Evolutionary conservation across 2,797 vertebrate genomes (phyloP), one percentile per base, ranked within the genome.

Genomic region (Novumbra hubbsi): DNA sequence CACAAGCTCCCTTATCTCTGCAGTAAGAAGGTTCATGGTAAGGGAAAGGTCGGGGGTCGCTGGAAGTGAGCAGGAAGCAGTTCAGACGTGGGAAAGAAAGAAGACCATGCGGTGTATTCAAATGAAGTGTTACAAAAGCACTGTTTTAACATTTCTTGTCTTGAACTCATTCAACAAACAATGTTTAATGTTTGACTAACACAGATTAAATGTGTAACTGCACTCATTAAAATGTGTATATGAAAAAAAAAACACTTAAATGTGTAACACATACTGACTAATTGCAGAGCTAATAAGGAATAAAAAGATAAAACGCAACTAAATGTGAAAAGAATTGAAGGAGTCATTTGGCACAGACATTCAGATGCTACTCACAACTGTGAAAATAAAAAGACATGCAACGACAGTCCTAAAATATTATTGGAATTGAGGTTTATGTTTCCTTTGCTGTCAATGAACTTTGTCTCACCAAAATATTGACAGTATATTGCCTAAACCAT

Each of bases 1-100:
- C 21, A 64, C 32, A 68, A 14, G 9, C 17, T 74, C 38, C 72
- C 71, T 67, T 41, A 21, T 79, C 62, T 27, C 24, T 75, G 73
- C 92, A 96, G 95, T 86, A 96, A 96, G 87, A 96, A 96, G 76
- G 94, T 80, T 62, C 93, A 95, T 0, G 94, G 94, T 2, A 96
- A 96, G 76, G 95, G 94, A 38, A 94, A 95, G 7, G 92, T 96
- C 0, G 95, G 95, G 78, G 96, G 95, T 57, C 93, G 95, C 75
- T 96, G 96, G 95, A 96, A 96, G 88, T 96, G 84, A 92, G 68
- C 60, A 28, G 21, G 45, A 78, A 19, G 24, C 48, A 32, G 52
- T 68, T 38, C 34, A 38, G 34, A 38, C 4, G 5, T 38, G 2
- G 34, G 12, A 57, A 68, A 76, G 72, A 17, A 67, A 78, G 71